These are phyloP conservation scores for Melanotaenia parkinsoni DNA, from an alignment of 2,797 vertebrate species.

Conservation along the genomic window DNA sequence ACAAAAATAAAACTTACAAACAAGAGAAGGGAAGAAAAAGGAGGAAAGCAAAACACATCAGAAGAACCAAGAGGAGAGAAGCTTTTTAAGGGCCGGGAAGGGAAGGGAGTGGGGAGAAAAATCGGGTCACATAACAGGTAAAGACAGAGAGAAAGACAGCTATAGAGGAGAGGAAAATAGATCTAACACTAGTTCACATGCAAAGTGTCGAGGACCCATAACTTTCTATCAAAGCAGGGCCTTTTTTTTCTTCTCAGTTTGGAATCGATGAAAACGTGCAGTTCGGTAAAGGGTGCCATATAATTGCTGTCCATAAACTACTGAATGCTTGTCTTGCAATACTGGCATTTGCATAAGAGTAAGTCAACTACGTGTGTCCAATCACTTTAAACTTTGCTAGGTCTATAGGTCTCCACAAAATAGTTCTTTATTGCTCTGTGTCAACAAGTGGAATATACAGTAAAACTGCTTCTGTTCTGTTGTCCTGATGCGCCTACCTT, in stretches of 20 bases:
- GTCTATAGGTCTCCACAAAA: slow-evolving; percentile 85
- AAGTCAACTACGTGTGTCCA: slow-evolving; percentile 86
- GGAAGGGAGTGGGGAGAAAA: slow-evolving; percentile 60
- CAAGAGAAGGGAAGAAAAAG: slow-evolving; percentile 77
- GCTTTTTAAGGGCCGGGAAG: slow-evolving; percentile 46
- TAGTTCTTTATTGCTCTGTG: slow-evolving; percentile 87
- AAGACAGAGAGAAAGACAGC: slow-evolving; percentile 83
- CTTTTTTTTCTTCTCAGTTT: slow-evolving; percentile 86
- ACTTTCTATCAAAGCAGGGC: slow-evolving; percentile 90
- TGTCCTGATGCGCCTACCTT: slow-evolving; percentile 80
- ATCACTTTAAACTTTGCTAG: slow-evolving; percentile 82
- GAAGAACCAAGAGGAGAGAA: slow-evolving; percentile 77
- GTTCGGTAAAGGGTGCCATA: slow-evolving; percentile 96
- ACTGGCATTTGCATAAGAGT: slow-evolving; percentile 90
- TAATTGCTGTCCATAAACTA: slow-evolving; percentile 93
- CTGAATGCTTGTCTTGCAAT: slow-evolving; percentile 88
- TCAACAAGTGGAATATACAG: slow-evolving; percentile 82
- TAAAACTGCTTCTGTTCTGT: slow-evolving; percentile 77
- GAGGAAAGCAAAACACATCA: slow-evolving; percentile 77
- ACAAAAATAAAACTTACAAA: slow-evolving; percentile 99
- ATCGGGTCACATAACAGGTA: slow-evolving; percentile 82
- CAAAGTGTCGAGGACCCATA: slow-evolving; percentile 96
- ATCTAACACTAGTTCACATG: slow-evolving; percentile 99
- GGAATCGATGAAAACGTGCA: slow-evolving; percentile 99
- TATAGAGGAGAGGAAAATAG: slow-evolving; percentile 86